Evolutionary conservation across 1,140 invertebrate species (phyloP), one percentile per base, ranked within the genome.

Genomic region (Tetragnatha versicolor): DNA sequence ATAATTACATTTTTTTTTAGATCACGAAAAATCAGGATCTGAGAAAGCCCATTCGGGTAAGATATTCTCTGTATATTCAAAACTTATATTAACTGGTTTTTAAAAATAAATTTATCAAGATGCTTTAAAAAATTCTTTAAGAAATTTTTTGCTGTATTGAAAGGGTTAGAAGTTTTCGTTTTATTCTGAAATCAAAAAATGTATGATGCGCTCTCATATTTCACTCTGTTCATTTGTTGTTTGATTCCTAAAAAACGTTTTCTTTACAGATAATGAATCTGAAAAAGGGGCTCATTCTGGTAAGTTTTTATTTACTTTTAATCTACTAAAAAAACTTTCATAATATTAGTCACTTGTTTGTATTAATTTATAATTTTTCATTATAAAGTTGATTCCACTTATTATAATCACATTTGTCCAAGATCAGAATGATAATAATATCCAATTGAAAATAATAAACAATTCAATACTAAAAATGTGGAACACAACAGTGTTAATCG

Each of bases 281-380:
- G 65, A 68, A 49, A 68, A 68, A 31, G 60, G 42, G 20, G 65
- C 65, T n/a, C 65, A 68, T 49, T 68, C 65, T 33, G 65, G 65
- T 27, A 22, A 12, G 51, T 55, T 5, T 5, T 20, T 25, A 22
- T 20, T 55, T 20, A 5, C 27, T 55, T 55, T 55, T 25, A 3
- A 55, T 27, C 20, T 47, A 20, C 20, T 12, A 17, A 47, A 17
- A 1, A 20, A 47, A 1, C 12, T 17, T 1, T 17, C 12, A 47
- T 47, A 2, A 47, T 17, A 47, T 47, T 47, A 47, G 12, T 47
- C 20, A 17, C 20, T 47, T 2, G 20, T 12, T 47, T 12, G 42
- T 47, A 17, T 47, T 47, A 17, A 20, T 17, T 17, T 47, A 20
- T 47, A 17, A 47, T 20, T 47, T 17, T 20, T 47, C 20, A 47